Evolutionary conservation across 1,140 invertebrate species (phyloP), one percentile per base, ranked within the genome.

Genomic region (Diabrotica undecimpunctata): DNA sequence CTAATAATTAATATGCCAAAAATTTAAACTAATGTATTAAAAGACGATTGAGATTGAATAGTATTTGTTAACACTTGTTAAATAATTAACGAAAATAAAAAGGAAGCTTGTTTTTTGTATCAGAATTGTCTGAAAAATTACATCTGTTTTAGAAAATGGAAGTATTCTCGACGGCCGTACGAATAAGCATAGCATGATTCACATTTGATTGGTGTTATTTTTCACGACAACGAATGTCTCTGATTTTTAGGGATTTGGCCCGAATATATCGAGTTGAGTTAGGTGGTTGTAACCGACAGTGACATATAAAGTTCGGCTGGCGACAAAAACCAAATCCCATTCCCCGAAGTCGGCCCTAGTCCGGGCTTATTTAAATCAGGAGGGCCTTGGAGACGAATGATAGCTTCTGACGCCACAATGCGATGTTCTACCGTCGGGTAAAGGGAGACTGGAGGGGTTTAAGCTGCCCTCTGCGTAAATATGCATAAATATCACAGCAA

Each of bases 341-440:
- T 77, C 71, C 72, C 71, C 65, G 69, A 71, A 72, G 73, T 61
- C 69, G 68, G 56, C 70, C 70, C 39, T 59, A 76, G 75, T 77
- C 74, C 74, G 72, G 75, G 74, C 74, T 77, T 77, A 77, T 77
- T 75, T 77, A 75, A 77, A 77, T 77, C 75, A 74, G 69, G 67
- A 68, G 67, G 67, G 67, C 69, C 72, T 68, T 70, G 74, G 75
- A 75, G 70, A 75, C 73, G 74, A 61, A 72, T 74, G 75, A 77
- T 75, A 73, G 71, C 74, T 75, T 74, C 72, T 75, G 74, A 77
- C 75, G 70, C 72, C 70, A 75, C 70, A 74, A 71, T 74, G 71
- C 65, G 68, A 72, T 65, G 70, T 46, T 46, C 41, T 46, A n/a
- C 41, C n/a, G 41, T 46, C 41, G 41, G 41, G 41, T 46, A 6